phyloP scores from a whole-genome alignment of 2,888 invertebrate species.

The Terebella lapidaria region DNA sequence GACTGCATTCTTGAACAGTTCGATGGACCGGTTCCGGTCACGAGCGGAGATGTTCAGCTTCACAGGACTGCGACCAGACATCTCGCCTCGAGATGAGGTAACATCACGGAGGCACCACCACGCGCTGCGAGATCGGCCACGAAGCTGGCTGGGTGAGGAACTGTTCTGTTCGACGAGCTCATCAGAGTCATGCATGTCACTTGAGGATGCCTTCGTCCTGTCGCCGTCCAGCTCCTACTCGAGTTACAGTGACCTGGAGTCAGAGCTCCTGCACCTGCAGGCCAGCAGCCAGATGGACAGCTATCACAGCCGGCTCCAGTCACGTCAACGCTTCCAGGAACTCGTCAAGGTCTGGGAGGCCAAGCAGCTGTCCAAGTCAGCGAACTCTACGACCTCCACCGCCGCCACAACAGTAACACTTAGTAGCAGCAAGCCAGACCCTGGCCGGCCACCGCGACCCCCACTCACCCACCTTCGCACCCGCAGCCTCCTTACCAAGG shows the following conservation, averaged over 20 bases:
- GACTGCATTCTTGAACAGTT: background rate
- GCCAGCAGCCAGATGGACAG: conserved; percentile 8
- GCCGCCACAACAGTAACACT: background rate
- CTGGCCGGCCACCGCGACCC: background rate
- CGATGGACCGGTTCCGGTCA: background rate
- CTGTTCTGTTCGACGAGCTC: conserved; percentile 21
- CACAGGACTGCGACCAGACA: background rate
- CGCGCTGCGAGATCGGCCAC: background rate
- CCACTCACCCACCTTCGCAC: no score
- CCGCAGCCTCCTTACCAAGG: background rate
- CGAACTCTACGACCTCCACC: background rate
- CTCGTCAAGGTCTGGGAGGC: conserved; percentile 24
- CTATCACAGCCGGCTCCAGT: conserved; percentile 16
- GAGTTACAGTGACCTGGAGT: conserved; percentile 20
- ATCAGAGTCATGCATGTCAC: conserved; percentile 24
- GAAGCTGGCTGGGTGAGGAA: background rate
- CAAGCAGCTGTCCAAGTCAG: conserved; percentile 7
- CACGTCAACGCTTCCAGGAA: conserved; percentile 26
- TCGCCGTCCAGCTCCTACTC: conserved; percentile 24
- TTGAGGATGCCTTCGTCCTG: conserved; percentile 20
- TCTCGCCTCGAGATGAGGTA: background rate
- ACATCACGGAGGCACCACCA: background rate
- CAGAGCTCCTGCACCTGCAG: conserved; percentile 7
- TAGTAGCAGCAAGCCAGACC: background rate
- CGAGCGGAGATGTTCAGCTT: background rate